Percentiles rank a stretch among this genome's conserved stretches.
Evolutionary conservation across 2,797 vertebrate species (phyloP).

Genomic region (Chaenodraco wilsoni): DNA sequence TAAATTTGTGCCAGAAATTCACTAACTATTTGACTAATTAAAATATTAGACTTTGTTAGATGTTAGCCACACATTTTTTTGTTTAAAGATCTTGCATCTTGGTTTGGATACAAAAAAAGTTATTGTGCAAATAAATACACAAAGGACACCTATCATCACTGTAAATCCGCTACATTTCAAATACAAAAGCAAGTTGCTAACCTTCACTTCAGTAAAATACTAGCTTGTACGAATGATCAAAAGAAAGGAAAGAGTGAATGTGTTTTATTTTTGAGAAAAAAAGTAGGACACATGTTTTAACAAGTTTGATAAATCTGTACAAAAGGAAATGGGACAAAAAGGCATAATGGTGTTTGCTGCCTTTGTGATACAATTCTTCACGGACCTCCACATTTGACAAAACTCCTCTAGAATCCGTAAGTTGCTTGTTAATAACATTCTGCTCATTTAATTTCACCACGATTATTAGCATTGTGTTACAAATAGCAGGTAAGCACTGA

Average conservation of each 20-base stretch:
- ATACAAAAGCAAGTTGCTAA: neutral
- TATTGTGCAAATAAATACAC: constrained; percentile 24
- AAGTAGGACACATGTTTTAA: constrained; percentile 15
- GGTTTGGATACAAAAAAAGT: constrained; percentile 28
- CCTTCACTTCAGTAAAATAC: constrained; percentile 31
- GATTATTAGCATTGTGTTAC: constrained; percentile 18
- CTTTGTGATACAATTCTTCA: neutral
- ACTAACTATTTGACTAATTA: neutral
- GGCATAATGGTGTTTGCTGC: neutral
- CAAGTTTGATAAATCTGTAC: constrained; percentile 39
- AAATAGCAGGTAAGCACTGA: constrained; percentile 11
- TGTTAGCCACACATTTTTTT: neutral
- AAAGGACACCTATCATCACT: constrained; percentile 7
- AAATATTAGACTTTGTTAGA: neutral
- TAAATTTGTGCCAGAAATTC: neutral
- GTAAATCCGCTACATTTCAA: constrained; percentile 40
- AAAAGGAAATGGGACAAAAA: constrained; percentile 24
- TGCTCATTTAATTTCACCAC: neutral
- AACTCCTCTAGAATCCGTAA: neutral
- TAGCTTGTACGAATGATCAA: constrained; percentile 42
- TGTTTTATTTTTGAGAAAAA: constrained; percentile 30
- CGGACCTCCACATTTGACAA: neutral
- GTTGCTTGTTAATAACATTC: too few species aligned
- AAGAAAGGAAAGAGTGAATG: constrained; percentile 18
- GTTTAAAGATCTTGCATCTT: neutral